A percentile compares a stretch with the other conserved stretches of the same genome.
Conservation (phyloP, 1,140 invertebrate species). For the Agrilus planipennis region DNA sequence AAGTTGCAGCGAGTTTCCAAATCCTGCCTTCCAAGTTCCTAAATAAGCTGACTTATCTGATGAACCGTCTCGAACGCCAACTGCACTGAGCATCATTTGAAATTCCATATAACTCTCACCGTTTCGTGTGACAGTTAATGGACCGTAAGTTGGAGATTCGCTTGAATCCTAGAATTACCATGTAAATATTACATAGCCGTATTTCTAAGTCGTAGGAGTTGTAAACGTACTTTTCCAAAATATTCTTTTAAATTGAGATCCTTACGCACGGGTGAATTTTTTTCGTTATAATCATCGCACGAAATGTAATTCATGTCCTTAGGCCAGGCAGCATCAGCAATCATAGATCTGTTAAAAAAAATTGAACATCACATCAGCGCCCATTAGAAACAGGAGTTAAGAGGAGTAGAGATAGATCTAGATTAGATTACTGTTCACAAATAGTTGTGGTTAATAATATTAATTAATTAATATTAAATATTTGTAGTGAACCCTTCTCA, state of each 20-base stretch:
- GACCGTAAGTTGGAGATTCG: slow-evolving; percentile 53
- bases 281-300: slow-evolving; percentile 64
- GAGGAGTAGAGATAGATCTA: too few species aligned
- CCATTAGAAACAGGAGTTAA: too few species aligned
- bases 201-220: background rate
- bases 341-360: too few species aligned
- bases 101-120: slow-evolving; percentile 63
- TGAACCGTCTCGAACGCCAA: slow-evolving; percentile 49
- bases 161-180: slow-evolving; percentile 36
- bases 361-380: too few species aligned
- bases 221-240: slow-evolving; percentile 29
- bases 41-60: slow-evolving; percentile 48
- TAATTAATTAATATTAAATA: too few species aligned
- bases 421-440: too few species aligned
- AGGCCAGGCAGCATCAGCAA: slow-evolving; percentile 55
- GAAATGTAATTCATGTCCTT: slow-evolving; percentile 51
- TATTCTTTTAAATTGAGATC: slow-evolving; percentile 33
- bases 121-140: slow-evolving; percentile 42
- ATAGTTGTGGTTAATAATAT: too few species aligned
- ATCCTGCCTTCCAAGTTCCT: slow-evolving; percentile 57
- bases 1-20: slow-evolving; percentile 48
- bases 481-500: too few species aligned
- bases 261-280: slow-evolving; percentile 45
- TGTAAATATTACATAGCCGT: slow-evolving; percentile 1
- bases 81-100: slow-evolving; percentile 52